Conservation (phyloP, 2,113 vertebrate genomes). For the Spea multiplicata region DNA sequence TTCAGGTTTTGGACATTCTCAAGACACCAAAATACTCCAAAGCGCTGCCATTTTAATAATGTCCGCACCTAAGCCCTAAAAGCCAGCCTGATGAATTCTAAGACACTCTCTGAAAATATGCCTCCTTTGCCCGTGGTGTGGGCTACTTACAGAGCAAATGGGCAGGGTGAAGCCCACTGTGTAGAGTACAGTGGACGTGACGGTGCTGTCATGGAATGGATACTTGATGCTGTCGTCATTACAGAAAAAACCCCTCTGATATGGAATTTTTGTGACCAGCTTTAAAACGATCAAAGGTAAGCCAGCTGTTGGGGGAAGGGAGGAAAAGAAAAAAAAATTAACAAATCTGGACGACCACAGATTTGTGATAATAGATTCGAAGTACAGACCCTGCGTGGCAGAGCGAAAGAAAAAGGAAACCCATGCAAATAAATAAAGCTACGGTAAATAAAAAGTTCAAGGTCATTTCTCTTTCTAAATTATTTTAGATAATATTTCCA, state of each 20-base stretch:
- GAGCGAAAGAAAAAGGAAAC: not conserved
- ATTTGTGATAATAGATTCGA: not conserved
- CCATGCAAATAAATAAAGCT: constrained; percentile 14
- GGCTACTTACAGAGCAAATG: constrained; percentile 95
- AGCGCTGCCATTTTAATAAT: too few relatives aligned
- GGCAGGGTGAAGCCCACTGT: constrained; percentile 89
- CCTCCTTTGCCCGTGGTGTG: constrained; percentile 57
- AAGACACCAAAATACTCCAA: too few relatives aligned
- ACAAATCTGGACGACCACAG: constrained; percentile 41
- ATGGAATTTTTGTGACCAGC: constrained; percentile 92
- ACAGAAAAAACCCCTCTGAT: constrained; percentile 99
- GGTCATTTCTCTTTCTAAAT: not conserved
- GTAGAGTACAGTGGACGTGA: constrained; percentile 87
- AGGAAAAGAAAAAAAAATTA: constrained; percentile 66
- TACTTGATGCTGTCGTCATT: constrained; percentile 94
- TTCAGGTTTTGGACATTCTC: too few relatives aligned
- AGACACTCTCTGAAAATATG: constrained; percentile 48
- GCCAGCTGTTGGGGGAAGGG: constrained; percentile 86
- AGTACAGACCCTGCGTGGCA: not conserved
- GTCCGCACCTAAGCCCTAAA: not conserved
- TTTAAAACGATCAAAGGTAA: constrained; percentile 94
- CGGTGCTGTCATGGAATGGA: constrained; percentile 89
- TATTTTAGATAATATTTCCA: too few relatives aligned
- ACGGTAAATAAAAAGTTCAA: constrained; percentile 32
- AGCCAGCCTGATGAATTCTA: constrained; percentile 32